These are phyloP conservation scores for Anastatus disparis DNA, from an alignment of 1,140 invertebrate genomes.

Conservation along the genomic window DNA sequence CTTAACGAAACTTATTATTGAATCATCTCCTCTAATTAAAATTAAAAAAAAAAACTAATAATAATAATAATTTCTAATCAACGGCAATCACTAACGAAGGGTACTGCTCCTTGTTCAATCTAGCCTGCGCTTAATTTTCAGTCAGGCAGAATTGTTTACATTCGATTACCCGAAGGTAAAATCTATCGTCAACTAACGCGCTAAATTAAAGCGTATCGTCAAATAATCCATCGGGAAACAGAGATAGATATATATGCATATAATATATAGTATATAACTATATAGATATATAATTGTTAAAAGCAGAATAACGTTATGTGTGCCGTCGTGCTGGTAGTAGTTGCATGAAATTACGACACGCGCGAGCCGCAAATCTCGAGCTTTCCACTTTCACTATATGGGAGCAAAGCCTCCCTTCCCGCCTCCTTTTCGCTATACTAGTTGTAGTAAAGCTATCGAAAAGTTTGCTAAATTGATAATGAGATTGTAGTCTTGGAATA, in stretches of 20 bases:
- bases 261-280: no score
- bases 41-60: neutral
- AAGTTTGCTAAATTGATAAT: conserved; percentile 31
- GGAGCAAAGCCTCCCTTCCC: neutral
- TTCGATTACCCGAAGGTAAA: conserved; percentile 30
- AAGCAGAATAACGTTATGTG: no score
- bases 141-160: conserved; percentile 27
- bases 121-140: no score
- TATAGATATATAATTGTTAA: no score
- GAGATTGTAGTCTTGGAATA: no score
- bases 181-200: conserved; percentile 26
- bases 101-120: no score
- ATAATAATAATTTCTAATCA: neutral
- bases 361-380: conserved; percentile 17
- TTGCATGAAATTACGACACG: conserved; percentile 26
- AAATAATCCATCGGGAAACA: conserved; percentile 22
- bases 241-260: no score
- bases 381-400: neutral
- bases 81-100: no score
- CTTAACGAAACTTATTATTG: neutral
- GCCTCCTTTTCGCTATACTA: no score
- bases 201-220: conserved; percentile 35
- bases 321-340: neutral
- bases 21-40: neutral
- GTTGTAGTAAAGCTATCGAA: no score